Percentiles rank a stretch among this genome's conserved stretches.
Evolutionary conservation across 2,888 invertebrate genomes (phyloP).

Genomic region (Polydrusus tereticollis): DNA sequence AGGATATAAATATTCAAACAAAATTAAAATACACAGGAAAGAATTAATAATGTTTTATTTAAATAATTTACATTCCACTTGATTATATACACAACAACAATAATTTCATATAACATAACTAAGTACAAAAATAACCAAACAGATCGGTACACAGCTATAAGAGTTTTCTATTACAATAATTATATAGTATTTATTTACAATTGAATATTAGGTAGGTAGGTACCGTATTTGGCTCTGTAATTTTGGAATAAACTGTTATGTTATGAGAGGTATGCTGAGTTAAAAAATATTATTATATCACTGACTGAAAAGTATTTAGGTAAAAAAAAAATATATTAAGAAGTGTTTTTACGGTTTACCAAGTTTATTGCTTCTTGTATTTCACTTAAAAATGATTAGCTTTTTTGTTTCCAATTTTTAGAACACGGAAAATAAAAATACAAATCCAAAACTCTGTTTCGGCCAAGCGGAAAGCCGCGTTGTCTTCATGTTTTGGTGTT

Average conservation of each 20-base stretch:
- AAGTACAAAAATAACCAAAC: slow-evolving; percentile 50
- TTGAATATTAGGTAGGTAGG: slow-evolving; percentile 16
- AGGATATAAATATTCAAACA: background rate
- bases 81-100: slow-evolving; percentile 67
- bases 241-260: background rate
- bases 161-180: slow-evolving; percentile 17
- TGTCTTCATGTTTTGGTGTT: too few relatives aligned
- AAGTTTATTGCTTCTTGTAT: too few relatives aligned
- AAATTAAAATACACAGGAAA: slow-evolving; percentile 11
- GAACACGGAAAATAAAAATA: too few relatives aligned
- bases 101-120: slow-evolving; percentile 54
- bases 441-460: too few relatives aligned
- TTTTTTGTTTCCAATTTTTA: too few relatives aligned
- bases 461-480: too few relatives aligned
- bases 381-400: too few relatives aligned
- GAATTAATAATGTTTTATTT: slow-evolving; percentile 39
- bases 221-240: slow-evolving; percentile 29
- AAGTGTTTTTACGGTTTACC: too few relatives aligned
- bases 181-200: slow-evolving; percentile 26
- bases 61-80: slow-evolving; percentile 64
- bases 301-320: too few relatives aligned
- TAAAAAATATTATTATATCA: background rate
- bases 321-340: too few relatives aligned
- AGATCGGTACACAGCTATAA: slow-evolving; percentile 33
- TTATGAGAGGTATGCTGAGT: background rate